Evolutionary conservation across 2,888 invertebrate species (phyloP).

Genomic region (Mythimna ferrago): DNA sequence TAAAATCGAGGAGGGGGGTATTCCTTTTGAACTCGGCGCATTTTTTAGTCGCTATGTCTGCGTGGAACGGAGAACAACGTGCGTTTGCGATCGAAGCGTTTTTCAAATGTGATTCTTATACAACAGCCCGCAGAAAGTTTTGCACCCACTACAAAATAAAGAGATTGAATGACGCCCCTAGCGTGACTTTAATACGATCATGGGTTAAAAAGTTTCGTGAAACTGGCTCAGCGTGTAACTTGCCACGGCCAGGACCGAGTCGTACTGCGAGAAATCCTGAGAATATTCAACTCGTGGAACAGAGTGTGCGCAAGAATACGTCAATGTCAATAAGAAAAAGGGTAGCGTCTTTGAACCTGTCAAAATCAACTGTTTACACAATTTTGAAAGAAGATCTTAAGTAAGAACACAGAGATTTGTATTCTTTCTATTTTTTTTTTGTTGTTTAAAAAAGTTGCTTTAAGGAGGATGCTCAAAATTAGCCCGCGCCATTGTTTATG

Average conservation of each 20-base stretch:
- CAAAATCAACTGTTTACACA: constrained; percentile 6
- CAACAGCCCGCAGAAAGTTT: constrained; percentile 11
- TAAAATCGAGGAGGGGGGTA: not conserved
- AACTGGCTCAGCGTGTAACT: constrained; percentile 12
- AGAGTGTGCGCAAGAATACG: constrained; percentile 6
- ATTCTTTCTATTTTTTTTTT: not conserved
- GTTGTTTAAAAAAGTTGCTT: too few species aligned
- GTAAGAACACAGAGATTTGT: not conserved
- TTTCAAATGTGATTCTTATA: not conserved
- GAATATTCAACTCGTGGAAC: constrained; percentile 10
- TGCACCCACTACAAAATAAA: not conserved
- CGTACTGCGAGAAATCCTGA: not conserved
- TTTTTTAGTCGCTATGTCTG: constrained; percentile 9
- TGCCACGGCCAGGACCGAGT: constrained; percentile 2
- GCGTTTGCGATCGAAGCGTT: constrained; percentile 18
- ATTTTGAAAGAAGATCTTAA: constrained; percentile 9
- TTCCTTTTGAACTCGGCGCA: not conserved
- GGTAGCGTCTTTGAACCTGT: constrained; percentile 7
- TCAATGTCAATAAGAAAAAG: not conserved
- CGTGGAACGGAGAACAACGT: not conserved
- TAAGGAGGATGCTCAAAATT: too few species aligned
- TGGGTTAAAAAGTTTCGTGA: constrained; percentile 13
- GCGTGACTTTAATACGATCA: constrained; percentile 5
- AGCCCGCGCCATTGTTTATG: too few species aligned
- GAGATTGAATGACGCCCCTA: constrained; percentile 13